Evolutionary conservation across 2,797 vertebrate species (phyloP), one percentile per base, ranked within the genome.

Genomic region (Fistularia commersonii): DNA sequence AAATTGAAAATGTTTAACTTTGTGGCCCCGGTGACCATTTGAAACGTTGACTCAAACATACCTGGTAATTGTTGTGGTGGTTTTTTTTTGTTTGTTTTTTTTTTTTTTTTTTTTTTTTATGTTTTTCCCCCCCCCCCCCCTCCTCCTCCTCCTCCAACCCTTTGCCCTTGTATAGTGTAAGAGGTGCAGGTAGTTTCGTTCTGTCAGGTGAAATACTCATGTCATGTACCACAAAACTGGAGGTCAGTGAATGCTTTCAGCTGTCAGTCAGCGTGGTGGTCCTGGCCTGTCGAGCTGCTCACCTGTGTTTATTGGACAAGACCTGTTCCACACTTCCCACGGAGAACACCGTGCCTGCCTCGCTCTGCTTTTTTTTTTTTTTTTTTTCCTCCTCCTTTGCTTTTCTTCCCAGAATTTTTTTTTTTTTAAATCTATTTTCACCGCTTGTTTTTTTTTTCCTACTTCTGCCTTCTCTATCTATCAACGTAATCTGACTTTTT

Each of bases 181-280:
- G 72, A 63, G 51, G 72, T 37, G 58, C 74, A 60, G 76, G 65
- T 72, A 63, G 79, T 39, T 62, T 71, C 76, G 69, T 66, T 75
- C 74, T 87, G 84, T 80, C 77, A 88, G 85, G 87, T 76, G 85
- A 83, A 76, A 83, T 82, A 63, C 75, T 86, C 66, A 69, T 92
- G 89, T 91, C 86, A 90, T 88, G 83, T 93, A 88, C 87, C 89
- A 89, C 89, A 86, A 90, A 90, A 87, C 84, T 82, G 64, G 84
- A 79, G 69, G 80, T 84, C 81, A 83, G 86, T 81, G 74, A 82
- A 79, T 62, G 70, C 74, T 78, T 86, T 88, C 83, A 85, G 81
- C 87, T 88, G 88, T 91, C 89, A 90, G 79, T 83, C 87, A 90
- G 81, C 82, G 57, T 72, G 79, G 80, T 88, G 81, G 82, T 87